Evolutionary conservation across 2,888 invertebrate species (phyloP), one percentile per base, ranked within the genome.

Genomic region (Acrobeloides nanus): DNA sequence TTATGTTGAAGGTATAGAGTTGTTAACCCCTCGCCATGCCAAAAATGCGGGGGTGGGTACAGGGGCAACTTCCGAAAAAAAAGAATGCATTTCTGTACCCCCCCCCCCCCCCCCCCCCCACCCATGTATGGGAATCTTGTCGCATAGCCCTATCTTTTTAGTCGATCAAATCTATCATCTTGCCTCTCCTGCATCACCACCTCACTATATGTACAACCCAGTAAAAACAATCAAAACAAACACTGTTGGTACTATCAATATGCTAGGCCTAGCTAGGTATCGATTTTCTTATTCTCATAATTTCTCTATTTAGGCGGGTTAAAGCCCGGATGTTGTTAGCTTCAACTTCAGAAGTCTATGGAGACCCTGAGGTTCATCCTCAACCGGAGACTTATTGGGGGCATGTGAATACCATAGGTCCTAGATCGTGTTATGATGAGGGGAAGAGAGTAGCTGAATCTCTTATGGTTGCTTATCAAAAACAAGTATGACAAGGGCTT

Each of bases 221-320:
- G 93, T 99, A 3, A 97, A 97, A 78, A 97, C 97, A 15, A 88
- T 97, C 60, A 97, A 97, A 77, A 95, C 95, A 0, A 99, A 97
- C 76, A 92, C 95, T 1, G 81, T 99, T 74, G 97, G 79, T 10
- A 79, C 79, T n/a, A 77, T 80, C 52, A 80, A 79, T 57, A 76
- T 80, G 76, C 67, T 79, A 4, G 79, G 71, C 32, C 49, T 71
- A 37, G 71, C 70, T 0, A 65, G 64, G 68, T 66, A 38, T 46
- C 6, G 18, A 37, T 32, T 12, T 35, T 10, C 21, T 10, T 17
- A 12, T 38, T 26, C 18, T 51, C 55, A 39, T 4, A 37, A 38
- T 42, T 18, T 46, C 21, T 45, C 23, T 24, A 5, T 45, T 45
- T 34, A 68, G 69, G 37, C 50, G 72, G 41, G 69, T 70, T 4